Evolutionary conservation across 2,797 vertebrate species (phyloP), one percentile per base, ranked within the genome.

Genomic region (Chloroceryle amazona): DNA sequence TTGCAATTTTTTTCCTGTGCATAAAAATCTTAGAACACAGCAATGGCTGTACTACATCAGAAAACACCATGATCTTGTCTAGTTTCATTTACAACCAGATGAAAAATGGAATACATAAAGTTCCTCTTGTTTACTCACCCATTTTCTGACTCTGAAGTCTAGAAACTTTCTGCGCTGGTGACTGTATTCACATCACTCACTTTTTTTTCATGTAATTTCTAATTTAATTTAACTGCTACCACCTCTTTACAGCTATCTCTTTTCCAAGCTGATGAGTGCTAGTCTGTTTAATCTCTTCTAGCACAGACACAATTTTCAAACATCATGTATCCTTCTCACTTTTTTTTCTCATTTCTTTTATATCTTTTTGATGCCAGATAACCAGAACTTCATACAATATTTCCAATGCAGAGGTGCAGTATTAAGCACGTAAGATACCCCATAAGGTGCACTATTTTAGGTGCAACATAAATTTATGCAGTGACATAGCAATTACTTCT

Each of bases 181-280:
- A 78, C 49, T 73, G 44, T 63, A 91, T 93, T 93, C 68, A 93
- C 61, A 82, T 78, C 5, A 83, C 47, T 88, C 61, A 87, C 31
- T 80, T 95, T 89, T 74, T 74, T 74, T 80, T 67, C 54, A 81
- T 72, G 68, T 70, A 2, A 79, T 90, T 94, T 91, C 87, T 95
- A 78, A 96, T 96, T 95, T 93, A 86, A 95, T 89, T 89, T 88
- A 91, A 91, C 73, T 72, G 58, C 81, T 92, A 84, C 47, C 63
- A 83, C 42, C 72, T 93, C 80, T 91, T 78, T 55, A 54, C 80
- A 93, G 46, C 39, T 93, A 39, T 62, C 65, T 91, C 82, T 75
- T 89, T 83, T 84, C 76, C 66, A 89, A 80, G 70, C 76, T 62
- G 88, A 75, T 66, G 55, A 75, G 54, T 47, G 62, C 70, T 62